Evolutionary conservation across 2,888 invertebrate genomes (phyloP).

Genomic region (Rhagonycha fulva): DNA sequence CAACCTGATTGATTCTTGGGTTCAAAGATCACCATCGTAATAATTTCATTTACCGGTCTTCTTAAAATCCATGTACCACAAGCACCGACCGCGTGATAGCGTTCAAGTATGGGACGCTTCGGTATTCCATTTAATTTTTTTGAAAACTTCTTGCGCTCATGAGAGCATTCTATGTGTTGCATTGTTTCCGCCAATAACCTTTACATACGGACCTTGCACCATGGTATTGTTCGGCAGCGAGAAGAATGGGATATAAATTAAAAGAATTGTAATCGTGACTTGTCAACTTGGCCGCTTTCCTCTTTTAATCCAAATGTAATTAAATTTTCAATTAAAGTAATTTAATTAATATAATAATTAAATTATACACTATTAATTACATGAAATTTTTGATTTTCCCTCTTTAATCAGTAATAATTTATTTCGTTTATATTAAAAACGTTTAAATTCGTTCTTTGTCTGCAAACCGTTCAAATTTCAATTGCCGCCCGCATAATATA

Average conservation of each 20-base stretch:
- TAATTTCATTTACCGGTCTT: constrained; percentile 41
- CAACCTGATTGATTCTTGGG: constrained; percentile 43
- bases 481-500: not conserved
- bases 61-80: constrained; percentile 22
- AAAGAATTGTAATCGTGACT: constrained; percentile 31
- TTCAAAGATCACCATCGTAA: constrained; percentile 44
- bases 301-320: constrained; percentile 10
- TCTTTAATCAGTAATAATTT: not conserved
- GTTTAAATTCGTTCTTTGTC: not conserved
- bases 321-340: constrained; percentile 14
- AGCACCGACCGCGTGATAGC: constrained; percentile 35
- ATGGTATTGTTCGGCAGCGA: constrained; percentile 30
- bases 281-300: constrained; percentile 19
- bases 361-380: not conserved
- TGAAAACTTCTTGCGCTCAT: constrained; percentile 23
- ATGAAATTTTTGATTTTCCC: not conserved
- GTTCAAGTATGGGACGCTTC: constrained; percentile 34
- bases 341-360: not conserved
- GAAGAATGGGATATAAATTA: constrained; percentile 38
- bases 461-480: not conserved
- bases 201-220: constrained; percentile 30
- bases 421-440: not conserved
- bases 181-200: constrained; percentile 30
- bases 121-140: constrained; percentile 32
- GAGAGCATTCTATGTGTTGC: constrained; percentile 30